phyloP scores from a whole-genome alignment of 35 echinoderm and acorn worm genomes.

The Anneissia japonica region DNA sequence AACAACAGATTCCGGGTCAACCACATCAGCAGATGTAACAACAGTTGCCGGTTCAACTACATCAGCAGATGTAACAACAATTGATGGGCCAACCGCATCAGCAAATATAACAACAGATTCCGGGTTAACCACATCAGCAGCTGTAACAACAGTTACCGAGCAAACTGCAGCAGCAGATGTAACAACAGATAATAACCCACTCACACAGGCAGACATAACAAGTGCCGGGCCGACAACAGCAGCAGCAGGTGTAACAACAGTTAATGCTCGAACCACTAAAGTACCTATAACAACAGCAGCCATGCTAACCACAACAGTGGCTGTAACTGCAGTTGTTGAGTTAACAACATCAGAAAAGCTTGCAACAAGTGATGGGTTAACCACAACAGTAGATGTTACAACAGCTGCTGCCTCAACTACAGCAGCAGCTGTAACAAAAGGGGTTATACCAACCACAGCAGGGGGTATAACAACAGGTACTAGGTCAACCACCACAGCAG shows the following conservation, averaged over 20 bases:
- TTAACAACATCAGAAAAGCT: not conserved
- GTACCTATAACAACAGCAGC: too few species aligned
- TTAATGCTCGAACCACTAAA: not conserved
- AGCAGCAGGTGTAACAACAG: not conserved
- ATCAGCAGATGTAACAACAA: too few species aligned
- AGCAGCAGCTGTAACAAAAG: not conserved
- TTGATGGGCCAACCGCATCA: too few species aligned
- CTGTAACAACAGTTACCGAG: not conserved
- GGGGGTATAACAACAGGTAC: not conserved
- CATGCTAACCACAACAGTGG: too few species aligned
- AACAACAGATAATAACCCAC: too few species aligned
- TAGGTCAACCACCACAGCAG: not conserved
- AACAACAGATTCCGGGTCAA: too few species aligned
- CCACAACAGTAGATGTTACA: not conserved
- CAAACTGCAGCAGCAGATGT: not conserved
- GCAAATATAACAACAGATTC: too few species aligned
- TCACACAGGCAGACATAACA: not conserved
- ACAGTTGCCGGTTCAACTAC: too few species aligned
- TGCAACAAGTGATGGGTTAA: not conserved
- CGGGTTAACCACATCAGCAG: too few species aligned
- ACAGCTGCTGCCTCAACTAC: not conserved
- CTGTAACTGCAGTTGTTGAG: not conserved
- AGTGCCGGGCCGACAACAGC: not conserved
- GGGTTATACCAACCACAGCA: not conserved
- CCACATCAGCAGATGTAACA: too few species aligned